These are phyloP conservation scores for Mystacides longicornis DNA, from an alignment of 2,888 invertebrate species.

Conservation along the genomic window DNA sequence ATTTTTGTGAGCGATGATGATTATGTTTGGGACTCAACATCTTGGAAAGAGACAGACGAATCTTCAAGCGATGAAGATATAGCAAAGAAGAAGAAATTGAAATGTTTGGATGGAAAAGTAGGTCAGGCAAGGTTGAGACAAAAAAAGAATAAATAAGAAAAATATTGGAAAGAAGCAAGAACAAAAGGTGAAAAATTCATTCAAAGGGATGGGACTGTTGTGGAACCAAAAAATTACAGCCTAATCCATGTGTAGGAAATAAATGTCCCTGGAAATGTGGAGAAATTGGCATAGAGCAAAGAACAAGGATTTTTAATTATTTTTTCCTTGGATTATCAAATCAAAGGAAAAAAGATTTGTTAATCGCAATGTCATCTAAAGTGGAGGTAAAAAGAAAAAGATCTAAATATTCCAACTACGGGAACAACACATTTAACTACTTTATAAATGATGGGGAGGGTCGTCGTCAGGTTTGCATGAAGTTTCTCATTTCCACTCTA, in stretches of 20 bases:
- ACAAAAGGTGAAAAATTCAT: not conserved
- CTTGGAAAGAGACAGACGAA: not conserved
- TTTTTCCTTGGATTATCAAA: not conserved
- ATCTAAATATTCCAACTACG: not conserved
- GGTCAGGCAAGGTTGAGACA: not conserved
- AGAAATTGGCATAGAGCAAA: not conserved
- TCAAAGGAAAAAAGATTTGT: not conserved
- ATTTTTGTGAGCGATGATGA: not conserved
- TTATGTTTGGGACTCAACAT: not conserved
- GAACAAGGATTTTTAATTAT: not conserved
- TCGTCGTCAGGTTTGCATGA: not conserved
- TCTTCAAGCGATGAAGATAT: not conserved
- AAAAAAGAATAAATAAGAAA: not conserved
- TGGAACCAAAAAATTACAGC: not conserved
- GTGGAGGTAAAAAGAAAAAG: not conserved
- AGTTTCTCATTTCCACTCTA: not conserved
- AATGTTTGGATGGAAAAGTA: not conserved
- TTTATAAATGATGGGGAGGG: constrained; percentile 1
- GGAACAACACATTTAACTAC: not conserved
- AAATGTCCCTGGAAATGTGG: not conserved
- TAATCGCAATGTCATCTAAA: not conserved
- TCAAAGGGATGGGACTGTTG: not conserved
- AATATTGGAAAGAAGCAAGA: not conserved
- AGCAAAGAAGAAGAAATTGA: not conserved
- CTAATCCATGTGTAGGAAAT: not conserved